A percentile compares a stretch with the other conserved stretches of the same genome.
Conservation (phyloP, 2,113 vertebrate species). For the Paraplagusia blochii region DNA sequence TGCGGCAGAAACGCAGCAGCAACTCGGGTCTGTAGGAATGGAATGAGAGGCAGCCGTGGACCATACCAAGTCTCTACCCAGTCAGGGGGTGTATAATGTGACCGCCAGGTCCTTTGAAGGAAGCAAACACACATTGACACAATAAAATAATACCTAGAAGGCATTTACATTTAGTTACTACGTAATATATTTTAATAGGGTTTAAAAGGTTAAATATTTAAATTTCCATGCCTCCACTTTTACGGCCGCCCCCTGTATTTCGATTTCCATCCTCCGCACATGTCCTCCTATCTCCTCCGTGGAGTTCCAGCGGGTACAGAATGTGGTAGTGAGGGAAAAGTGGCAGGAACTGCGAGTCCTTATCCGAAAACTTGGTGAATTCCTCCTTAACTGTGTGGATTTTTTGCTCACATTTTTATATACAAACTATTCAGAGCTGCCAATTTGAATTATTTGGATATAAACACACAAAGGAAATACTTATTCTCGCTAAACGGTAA, state of each 20-base stretch:
- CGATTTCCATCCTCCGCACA: slow-evolving; percentile 52
- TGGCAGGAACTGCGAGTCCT: background rate
- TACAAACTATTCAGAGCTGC: background rate
- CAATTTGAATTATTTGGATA: slow-evolving; percentile 27
- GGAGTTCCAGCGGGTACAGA: slow-evolving; percentile 39
- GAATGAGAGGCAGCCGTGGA: slow-evolving; percentile 74
- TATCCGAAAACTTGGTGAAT: slow-evolving; percentile 26
- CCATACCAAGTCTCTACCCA: slow-evolving; percentile 61
- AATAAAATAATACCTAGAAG: rapidly evolving
- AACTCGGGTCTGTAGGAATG: slow-evolving; percentile 55
- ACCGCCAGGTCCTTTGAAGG: background rate
- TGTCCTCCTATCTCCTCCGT: slow-evolving; percentile 56
- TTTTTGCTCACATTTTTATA: background rate
- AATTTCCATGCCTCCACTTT: background rate
- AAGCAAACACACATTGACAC: background rate
- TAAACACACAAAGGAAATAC: slow-evolving; percentile 21
- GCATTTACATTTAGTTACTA: rapidly evolving
- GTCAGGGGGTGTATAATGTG: background rate
- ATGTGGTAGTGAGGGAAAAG: slow-evolving; percentile 33
- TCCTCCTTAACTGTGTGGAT: slow-evolving; percentile 37
- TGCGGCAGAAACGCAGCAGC: slow-evolving; percentile 27
- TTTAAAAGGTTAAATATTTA: rapidly evolving
- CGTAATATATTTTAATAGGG: rapidly evolving
- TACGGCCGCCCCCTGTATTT: background rate
- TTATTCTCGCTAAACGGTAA: slow-evolving; percentile 47